Evolutionary conservation across 2,888 invertebrate species (phyloP).

Genomic region (Drosophila paracracens): DNA sequence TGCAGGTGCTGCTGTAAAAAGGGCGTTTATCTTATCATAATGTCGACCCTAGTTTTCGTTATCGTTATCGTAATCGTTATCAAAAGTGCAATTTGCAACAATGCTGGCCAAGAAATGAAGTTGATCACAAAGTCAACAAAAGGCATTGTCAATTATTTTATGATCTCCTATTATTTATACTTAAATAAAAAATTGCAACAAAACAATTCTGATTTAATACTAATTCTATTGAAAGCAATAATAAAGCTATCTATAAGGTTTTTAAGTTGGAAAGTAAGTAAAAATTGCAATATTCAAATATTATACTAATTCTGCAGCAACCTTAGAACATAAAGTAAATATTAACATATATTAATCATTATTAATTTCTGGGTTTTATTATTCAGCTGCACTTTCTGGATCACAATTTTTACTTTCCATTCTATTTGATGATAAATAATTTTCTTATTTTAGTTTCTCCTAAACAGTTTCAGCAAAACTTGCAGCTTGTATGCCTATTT

Average conservation of each 20-base stretch:
- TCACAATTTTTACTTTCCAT: neutral
- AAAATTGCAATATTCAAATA: neutral
- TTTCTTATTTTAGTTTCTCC: neutral
- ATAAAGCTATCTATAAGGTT: neutral
- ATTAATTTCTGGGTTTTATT: neutral
- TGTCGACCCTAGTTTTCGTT: constrained; percentile 10
- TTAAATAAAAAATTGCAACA: neutral
- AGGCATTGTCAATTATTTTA: neutral
- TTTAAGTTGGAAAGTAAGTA: neutral
- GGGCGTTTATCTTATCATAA: constrained; percentile 57
- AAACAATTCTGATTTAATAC: neutral
- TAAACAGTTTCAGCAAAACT: neutral
- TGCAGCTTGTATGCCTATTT: neutral
- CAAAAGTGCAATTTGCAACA: constrained; percentile 17
- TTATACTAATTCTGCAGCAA: neutral
- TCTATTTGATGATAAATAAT: neutral
- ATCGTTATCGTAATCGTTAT: constrained; percentile 15
- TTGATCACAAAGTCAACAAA: neutral
- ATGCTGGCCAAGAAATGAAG: constrained; percentile 24
- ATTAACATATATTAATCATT: neutral
- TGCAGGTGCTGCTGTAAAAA: constrained; percentile 49
- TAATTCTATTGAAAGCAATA: neutral
- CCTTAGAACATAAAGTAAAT: neutral
- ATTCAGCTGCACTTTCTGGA: neutral
- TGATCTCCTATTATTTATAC: neutral